A percentile compares a stretch with the other conserved stretches of the same genome.
Evolutionary conservation across 1,140 invertebrate species (phyloP).

Genomic region (Cheumatopsyche charites): DNA sequence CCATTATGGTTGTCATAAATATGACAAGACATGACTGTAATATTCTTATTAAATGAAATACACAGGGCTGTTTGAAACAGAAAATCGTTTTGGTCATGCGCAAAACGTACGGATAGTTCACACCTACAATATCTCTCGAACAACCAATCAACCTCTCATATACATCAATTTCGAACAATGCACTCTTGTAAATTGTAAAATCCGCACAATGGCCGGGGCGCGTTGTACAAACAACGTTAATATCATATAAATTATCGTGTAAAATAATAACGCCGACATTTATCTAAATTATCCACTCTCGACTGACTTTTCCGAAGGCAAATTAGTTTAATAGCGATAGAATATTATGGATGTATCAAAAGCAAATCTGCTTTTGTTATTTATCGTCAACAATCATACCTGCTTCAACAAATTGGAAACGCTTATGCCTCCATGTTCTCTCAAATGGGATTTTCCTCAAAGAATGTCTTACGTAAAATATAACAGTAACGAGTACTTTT

Average conservation of each 20-base stretch:
- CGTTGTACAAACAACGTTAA: constrained; percentile 40
- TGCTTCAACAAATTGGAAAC: constrained; percentile 21
- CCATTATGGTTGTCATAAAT: too few species aligned
- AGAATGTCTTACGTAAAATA: too few species aligned
- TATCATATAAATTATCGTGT: constrained; percentile 42
- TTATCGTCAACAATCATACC: constrained; percentile 29
- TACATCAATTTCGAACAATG: constrained; percentile 20
- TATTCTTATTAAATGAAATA: too few species aligned
- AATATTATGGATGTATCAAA: constrained; percentile 28
- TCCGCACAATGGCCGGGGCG: constrained; percentile 1
- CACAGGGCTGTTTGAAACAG: too few species aligned
- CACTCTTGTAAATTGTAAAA: constrained; percentile 28
- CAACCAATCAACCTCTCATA: constrained; percentile 8
- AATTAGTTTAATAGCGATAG: constrained; percentile 37
- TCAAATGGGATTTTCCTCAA: too few species aligned
- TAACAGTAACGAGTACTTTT: too few species aligned
- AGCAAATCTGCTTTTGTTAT: constrained; percentile 33
- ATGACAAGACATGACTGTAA: too few species aligned
- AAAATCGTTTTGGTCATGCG: too few species aligned
- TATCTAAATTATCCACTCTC: constrained; percentile 41
- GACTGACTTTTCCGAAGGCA: constrained; percentile 36
- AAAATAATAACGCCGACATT: constrained; percentile 42
- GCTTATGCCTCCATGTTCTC: background rate
- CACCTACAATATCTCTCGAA: constrained; percentile 14
- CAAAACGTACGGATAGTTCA: constrained; percentile 6